These are phyloP conservation scores for Ochotona curzoniae DNA, from an alignment of 2,113 vertebrate genomes.

Conservation along the genomic window DNA sequence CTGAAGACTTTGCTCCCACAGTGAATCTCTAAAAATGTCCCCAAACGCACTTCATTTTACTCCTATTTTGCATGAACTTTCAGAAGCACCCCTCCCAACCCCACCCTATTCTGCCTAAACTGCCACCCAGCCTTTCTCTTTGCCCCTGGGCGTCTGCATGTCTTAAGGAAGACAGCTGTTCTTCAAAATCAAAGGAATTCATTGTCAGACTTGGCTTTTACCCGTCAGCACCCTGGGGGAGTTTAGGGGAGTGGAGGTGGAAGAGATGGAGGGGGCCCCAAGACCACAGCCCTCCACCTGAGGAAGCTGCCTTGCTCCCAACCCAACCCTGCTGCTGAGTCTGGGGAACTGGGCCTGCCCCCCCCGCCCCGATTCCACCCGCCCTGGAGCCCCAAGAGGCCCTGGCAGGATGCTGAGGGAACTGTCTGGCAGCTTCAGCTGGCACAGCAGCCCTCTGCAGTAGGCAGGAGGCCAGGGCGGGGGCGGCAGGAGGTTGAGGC, in stretches of 20 bases:
- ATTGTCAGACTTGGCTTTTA: background rate
- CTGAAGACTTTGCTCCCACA: too few relatives aligned
- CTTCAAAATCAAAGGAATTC: background rate
- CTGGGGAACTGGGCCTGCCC: background rate
- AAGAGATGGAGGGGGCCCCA: background rate
- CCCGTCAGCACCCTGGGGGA: background rate
- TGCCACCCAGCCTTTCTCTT: background rate
- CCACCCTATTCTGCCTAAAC: background rate
- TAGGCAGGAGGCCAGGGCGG: conserved; percentile 70
- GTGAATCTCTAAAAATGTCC: too few relatives aligned
- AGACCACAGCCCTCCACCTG: too few relatives aligned
- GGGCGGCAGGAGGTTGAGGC: conserved; percentile 38
- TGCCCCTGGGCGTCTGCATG: background rate
- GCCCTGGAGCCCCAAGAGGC: background rate
- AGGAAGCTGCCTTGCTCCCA: background rate
- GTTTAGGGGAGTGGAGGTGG: background rate
- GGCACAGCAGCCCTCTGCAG: conserved; percentile 67
- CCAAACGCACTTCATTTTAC: too few relatives aligned
- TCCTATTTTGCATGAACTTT: too few relatives aligned
- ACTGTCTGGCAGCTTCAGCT: background rate
- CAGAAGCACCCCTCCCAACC: too few relatives aligned
- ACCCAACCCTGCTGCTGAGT: background rate
- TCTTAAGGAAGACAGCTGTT: background rate
- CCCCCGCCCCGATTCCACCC: background rate
- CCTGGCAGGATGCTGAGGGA: conserved; percentile 9